Evolutionary conservation across 2,888 invertebrate species (phyloP).

Genomic region (Mythimna vitellina): DNA sequence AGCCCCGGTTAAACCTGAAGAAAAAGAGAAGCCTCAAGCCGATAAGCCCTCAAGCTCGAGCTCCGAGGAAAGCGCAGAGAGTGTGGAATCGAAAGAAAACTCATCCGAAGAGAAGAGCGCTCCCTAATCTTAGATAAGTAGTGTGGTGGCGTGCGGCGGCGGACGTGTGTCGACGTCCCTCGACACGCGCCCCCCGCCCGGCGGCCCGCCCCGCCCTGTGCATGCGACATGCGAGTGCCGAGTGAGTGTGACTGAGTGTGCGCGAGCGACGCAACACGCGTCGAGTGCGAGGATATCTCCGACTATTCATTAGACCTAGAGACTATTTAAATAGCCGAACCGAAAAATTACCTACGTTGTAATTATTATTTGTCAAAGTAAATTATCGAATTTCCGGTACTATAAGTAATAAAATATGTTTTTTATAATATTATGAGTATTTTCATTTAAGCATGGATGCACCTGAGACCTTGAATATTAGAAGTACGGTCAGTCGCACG

Average conservation of each 20-base stretch:
- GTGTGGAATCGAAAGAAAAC: constrained; percentile 68
- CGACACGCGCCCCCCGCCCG: constrained; percentile 88
- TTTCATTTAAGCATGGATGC: constrained; percentile 61
- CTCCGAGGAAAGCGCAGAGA: constrained; percentile 78
- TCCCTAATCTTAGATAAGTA: constrained; percentile 79
- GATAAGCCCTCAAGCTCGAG: constrained; percentile 70
- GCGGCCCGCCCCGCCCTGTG: constrained; percentile 58
- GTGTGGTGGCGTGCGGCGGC: constrained; percentile 77
- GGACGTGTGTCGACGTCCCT: constrained; percentile 88
- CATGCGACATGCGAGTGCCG: constrained; percentile 61
- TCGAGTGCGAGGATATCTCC: constrained; percentile 73
- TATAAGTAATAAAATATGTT: constrained; percentile 88
- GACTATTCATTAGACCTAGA: constrained; percentile 86
- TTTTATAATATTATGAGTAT: constrained; percentile 71
- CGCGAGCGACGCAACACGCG: constrained; percentile 57
- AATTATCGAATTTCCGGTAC: constrained; percentile 90
- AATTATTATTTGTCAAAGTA: constrained; percentile 87
- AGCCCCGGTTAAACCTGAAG: constrained; percentile 10
- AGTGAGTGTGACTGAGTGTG: constrained; percentile 71
- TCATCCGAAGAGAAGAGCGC: constrained; percentile 68
- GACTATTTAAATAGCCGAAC: constrained; percentile 88
- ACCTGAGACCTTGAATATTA: neutral
- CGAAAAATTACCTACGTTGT: constrained; percentile 86
- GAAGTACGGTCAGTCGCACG: neutral
- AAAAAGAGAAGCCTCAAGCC: constrained; percentile 50